Percentiles rank a stretch among this genome's conserved stretches.
Conservation (phyloP, 2,888 invertebrate genomes). For the Drosophila mettleri region DNA sequence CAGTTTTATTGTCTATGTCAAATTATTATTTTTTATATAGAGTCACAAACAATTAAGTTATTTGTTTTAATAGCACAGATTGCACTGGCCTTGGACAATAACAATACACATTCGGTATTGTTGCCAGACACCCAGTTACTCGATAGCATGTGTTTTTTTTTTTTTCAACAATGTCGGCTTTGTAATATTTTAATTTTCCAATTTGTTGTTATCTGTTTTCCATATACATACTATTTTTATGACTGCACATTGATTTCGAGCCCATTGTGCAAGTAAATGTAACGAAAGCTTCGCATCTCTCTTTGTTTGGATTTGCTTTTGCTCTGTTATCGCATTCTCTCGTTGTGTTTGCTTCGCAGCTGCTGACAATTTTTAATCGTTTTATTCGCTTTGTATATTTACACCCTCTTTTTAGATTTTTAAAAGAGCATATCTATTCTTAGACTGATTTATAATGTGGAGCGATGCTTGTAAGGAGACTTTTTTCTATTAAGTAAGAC, state of each 20-base stretch:
- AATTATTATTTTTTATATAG: no score
- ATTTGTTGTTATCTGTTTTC: background rate
- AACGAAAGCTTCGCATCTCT: background rate
- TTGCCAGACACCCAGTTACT: background rate
- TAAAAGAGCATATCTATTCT: background rate
- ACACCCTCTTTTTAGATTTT: background rate
- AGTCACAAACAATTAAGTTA: background rate
- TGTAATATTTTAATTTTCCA: no score
- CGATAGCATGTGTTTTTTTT: background rate
- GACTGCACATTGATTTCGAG: background rate
- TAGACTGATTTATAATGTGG: background rate
- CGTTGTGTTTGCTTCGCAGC: background rate
- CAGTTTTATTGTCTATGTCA: background rate
- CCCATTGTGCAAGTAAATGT: constrained; percentile 4
- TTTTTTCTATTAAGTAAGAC: background rate
- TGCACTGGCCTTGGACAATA: background rate
- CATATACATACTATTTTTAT: background rate
- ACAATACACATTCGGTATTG: background rate
- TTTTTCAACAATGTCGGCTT: background rate
- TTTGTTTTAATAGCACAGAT: background rate
- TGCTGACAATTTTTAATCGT: background rate
- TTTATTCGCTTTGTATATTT: background rate
- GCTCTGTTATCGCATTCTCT: constrained; percentile 3
- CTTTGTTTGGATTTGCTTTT: constrained; percentile 3
- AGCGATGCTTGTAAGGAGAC: background rate